A percentile compares a stretch with the other conserved stretches of the same genome.
Conservation (phyloP, 2,113 vertebrate species). For the Brienomyrus longianalis region DNA sequence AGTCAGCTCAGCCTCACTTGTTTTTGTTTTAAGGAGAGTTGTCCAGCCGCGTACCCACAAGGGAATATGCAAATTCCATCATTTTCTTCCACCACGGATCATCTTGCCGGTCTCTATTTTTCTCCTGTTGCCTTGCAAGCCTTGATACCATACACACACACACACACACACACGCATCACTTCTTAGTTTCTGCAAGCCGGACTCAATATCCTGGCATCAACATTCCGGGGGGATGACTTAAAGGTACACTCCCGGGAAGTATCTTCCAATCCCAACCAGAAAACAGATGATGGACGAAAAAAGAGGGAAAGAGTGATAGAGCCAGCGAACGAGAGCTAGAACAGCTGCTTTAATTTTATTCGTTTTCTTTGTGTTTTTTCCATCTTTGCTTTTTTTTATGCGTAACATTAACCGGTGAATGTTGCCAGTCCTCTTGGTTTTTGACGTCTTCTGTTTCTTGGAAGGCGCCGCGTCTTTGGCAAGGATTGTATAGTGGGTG, state of each 20-base stretch:
- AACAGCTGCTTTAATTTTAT: slow-evolving; percentile 29
- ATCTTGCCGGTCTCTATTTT: slow-evolving; percentile 19
- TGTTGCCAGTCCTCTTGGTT: not conserved
- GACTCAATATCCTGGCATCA: slow-evolving; percentile 44
- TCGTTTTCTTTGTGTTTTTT: slow-evolving; percentile 7
- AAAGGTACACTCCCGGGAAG: slow-evolving; percentile 32
- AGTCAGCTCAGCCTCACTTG: slow-evolving; percentile 29
- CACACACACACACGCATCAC: slow-evolving; percentile 5
- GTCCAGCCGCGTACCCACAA: slow-evolving; percentile 28
- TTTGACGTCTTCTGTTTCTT: slow-evolving; percentile 3
- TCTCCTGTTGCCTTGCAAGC: slow-evolving; percentile 23
- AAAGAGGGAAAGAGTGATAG: not conserved
- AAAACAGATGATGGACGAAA: slow-evolving; percentile 11
- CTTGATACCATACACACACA: slow-evolving; percentile 22
- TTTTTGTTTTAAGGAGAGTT: slow-evolving; percentile 25
- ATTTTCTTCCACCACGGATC: slow-evolving; percentile 13
- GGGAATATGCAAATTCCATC: slow-evolving; percentile 49
- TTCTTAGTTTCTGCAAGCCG: slow-evolving; percentile 32
- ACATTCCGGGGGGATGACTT: slow-evolving; percentile 29
- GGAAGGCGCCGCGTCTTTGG: not conserved
- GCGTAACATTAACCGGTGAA: not conserved
- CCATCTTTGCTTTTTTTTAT: not conserved
- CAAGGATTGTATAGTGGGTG: not conserved
- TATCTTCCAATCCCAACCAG: slow-evolving; percentile 33
- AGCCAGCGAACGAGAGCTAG: not conserved